Evolutionary conservation across 2,113 vertebrate genomes (phyloP), one percentile per base, ranked within the genome.

Genomic region (Sapajus apella): DNA sequence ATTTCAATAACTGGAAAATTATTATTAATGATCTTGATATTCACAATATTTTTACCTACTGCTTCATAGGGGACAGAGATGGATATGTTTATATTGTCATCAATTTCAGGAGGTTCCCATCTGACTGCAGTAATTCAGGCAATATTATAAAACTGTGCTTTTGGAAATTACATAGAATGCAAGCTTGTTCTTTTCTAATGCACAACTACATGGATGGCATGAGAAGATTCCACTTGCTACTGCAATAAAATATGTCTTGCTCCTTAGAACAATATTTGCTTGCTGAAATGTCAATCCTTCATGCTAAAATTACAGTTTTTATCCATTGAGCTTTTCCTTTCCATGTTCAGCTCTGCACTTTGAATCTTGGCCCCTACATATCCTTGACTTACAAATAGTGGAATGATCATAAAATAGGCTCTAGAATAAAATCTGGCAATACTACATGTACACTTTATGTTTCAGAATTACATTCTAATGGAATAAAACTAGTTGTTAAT

Each of bases 1-100:
- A 30, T 87, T 47, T 16, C 45, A 89, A 64, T 77, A 94, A 87
- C 17, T 27, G 90, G 6, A 94, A 56, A 83, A 75, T 93, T 80
- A 50, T 95, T 79, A 95, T 84, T 95, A 96, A 93, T 88, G 40
- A 84, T 70, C 43, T 92, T 80, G n/a, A 68, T 82, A 87, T 79
- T 93, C 52, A 93, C 20, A 96, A 52, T 75, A 79, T 35, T 70
- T 96, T 95, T 79, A 81, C 25, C 30, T 72, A 25, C 25, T 80
- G 8, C 17, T 84, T 77, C 43, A 77, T 7, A 58, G 6, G 18
- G 37, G 70, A 93, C 56, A 93, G 17, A 95, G 66, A 94, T 92
- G 25, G 45, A 83, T 88, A 75, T 55, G 13, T 58, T 95, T 45
- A 96, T 72, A 96, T 61, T 66, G 30, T 58, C 35, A 73, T 37